Conservation (phyloP, 2,797 vertebrate species). For the Enteromius fasciolatus region DNA sequence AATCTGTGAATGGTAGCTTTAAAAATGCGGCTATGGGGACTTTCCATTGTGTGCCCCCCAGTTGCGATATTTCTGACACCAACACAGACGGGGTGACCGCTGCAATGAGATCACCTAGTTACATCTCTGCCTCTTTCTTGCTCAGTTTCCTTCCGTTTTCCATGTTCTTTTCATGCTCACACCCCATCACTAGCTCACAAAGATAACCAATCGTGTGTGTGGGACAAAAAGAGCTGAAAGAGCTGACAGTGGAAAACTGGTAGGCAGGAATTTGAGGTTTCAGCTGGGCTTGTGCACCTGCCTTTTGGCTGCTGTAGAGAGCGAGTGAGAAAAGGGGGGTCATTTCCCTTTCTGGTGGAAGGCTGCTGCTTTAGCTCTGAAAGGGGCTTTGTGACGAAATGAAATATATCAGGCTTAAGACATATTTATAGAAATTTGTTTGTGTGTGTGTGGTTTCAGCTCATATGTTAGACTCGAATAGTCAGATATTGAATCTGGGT, state of each 20-base stretch:
- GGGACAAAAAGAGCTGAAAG: no score
- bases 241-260: conserved; percentile 67
- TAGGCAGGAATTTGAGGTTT: conserved; percentile 61
- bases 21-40: conserved; percentile 3
- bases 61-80: conserved; percentile 20
- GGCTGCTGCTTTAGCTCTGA: conserved; percentile 56
- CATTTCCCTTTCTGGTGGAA: conserved; percentile 62
- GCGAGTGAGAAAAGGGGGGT: conserved; percentile 37
- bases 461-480: background rate
- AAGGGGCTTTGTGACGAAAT: conserved; percentile 71
- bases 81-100: background rate
- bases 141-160: conserved; percentile 14
- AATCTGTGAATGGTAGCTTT: background rate
- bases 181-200: conserved; percentile 26
- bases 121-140: conserved; percentile 21
- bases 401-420: conserved; percentile 36
- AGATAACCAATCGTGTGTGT: conserved; percentile 35
- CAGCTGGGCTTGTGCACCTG: conserved; percentile 60
- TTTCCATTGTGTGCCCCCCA: conserved; percentile 28
- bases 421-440: background rate
- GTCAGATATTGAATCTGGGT: background rate
- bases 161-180: background rate
- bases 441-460: background rate
- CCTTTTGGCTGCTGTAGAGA: conserved; percentile 53
- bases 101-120: conserved; percentile 17